Conservation (phyloP, 2,797 vertebrate species). For the Ptychobarbus kaznakovi region DNA sequence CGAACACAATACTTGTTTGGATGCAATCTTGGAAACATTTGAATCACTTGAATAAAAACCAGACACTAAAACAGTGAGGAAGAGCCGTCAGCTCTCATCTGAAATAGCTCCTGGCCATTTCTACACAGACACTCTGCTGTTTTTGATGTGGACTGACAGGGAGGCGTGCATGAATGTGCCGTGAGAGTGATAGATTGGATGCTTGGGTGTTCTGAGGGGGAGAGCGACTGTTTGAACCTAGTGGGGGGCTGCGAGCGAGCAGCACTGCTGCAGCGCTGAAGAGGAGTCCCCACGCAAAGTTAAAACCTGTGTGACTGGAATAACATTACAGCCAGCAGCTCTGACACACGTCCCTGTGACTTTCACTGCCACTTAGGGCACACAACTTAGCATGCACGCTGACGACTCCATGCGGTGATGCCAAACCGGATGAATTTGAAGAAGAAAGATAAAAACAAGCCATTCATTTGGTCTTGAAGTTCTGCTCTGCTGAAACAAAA, state of each 20-base stretch:
- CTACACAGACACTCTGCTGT: constrained; percentile 26
- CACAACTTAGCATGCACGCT: constrained; percentile 7
- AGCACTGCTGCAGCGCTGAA: constrained; percentile 18
- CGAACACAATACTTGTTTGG: constrained; percentile 5
- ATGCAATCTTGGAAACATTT: constrained; percentile 33
- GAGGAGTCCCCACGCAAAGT: constrained; percentile 37
- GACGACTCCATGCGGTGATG: background rate
- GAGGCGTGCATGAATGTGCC: constrained; percentile 12
- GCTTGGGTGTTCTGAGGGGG: constrained; percentile 18
- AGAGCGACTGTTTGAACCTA: constrained; percentile 51
- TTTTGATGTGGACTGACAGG: constrained; percentile 56
- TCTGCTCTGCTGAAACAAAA: constrained; percentile 38
- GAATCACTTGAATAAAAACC: constrained; percentile 38
- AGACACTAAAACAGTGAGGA: constrained; percentile 22
- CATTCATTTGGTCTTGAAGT: constrained; percentile 14
- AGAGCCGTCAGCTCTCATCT: constrained; percentile 39
- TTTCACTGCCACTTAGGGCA: constrained; percentile 25
- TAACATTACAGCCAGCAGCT: constrained; percentile 36
- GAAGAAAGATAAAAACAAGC: background rate
- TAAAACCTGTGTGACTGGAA: constrained; percentile 58
- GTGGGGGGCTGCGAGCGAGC: constrained; percentile 39
- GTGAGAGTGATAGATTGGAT: constrained; percentile 22
- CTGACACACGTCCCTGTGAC: constrained; percentile 26
- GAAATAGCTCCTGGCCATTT: constrained; percentile 42
- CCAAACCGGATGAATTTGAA: background rate